Evolutionary conservation across 2,113 vertebrate genomes (phyloP).

Genomic region (Rhinoptilus africanus): DNA sequence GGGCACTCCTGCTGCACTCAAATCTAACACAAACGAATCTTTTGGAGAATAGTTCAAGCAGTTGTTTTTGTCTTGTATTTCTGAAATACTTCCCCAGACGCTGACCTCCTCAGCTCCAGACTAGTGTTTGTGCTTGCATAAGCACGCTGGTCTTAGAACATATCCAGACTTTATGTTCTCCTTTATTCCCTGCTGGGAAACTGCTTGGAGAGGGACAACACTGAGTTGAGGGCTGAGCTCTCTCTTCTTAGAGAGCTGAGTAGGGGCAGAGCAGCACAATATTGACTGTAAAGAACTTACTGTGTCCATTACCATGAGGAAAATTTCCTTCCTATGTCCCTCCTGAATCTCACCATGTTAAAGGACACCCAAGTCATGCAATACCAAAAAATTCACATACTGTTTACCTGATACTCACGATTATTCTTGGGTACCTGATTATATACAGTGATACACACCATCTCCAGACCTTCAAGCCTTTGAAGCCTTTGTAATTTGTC

Average conservation of each 20-base stretch:
- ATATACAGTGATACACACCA: not conserved
- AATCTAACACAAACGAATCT: not conserved
- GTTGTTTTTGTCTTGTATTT: not conserved
- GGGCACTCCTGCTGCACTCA: not conserved
- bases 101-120: accelerated
- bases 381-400: not conserved
- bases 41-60: not conserved
- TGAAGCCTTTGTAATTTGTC: not conserved
- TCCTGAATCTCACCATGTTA: not conserved
- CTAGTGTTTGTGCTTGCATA: not conserved
- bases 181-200: not conserved
- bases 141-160: not conserved
- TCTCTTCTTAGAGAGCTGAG: not conserved
- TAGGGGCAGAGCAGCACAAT: not conserved
- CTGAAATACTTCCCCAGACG: not conserved
- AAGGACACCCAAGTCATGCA: not conserved
- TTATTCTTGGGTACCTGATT: not conserved
- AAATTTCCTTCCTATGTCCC: not conserved
- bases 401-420: not conserved
- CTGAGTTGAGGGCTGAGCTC: not conserved
- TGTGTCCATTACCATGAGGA: not conserved
- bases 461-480: not conserved
- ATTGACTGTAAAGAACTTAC: not conserved
- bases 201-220: not conserved
- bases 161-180: not conserved